These are phyloP conservation scores for Poecile atricapillus DNA, from an alignment of 2,113 vertebrate genomes.

Conservation along the genomic window DNA sequence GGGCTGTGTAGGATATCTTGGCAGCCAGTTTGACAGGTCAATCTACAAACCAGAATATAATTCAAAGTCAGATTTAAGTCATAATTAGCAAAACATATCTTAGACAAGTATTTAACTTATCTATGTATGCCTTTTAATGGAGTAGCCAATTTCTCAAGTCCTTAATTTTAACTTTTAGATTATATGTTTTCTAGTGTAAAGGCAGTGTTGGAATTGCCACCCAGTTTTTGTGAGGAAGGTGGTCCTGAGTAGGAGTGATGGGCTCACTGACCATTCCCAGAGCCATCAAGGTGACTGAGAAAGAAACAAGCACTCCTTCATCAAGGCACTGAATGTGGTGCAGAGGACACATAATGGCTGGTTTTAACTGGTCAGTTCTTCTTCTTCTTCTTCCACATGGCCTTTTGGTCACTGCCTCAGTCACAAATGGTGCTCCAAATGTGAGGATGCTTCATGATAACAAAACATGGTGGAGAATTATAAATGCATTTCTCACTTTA, in stretches of 20 bases:
- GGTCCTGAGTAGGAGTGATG: background rate
- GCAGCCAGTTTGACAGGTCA: background rate
- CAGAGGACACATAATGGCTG: rapidly evolving
- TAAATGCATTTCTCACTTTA: background rate
- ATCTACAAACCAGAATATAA: background rate
- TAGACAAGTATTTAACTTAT: background rate
- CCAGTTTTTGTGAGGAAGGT: background rate
- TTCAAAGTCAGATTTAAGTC: background rate
- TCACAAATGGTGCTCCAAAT: background rate
- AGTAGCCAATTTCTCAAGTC: background rate
- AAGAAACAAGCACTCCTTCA: background rate
- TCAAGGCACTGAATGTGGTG: background rate
- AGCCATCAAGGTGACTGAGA: background rate
- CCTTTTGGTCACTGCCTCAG: background rate
- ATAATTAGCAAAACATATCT: background rate
- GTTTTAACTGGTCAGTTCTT: background rate
- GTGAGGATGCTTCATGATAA: background rate
- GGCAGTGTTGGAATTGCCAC: background rate
- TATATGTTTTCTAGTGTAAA: background rate
- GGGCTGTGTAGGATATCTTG: background rate
- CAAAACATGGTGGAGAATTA: background rate
- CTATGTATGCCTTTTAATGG: background rate
- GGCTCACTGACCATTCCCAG: background rate
- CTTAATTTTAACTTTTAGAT: background rate
- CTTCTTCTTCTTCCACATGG: background rate